phyloP scores from a whole-genome alignment of 2,888 invertebrate species.

The Spisula subtruncata region DNA sequence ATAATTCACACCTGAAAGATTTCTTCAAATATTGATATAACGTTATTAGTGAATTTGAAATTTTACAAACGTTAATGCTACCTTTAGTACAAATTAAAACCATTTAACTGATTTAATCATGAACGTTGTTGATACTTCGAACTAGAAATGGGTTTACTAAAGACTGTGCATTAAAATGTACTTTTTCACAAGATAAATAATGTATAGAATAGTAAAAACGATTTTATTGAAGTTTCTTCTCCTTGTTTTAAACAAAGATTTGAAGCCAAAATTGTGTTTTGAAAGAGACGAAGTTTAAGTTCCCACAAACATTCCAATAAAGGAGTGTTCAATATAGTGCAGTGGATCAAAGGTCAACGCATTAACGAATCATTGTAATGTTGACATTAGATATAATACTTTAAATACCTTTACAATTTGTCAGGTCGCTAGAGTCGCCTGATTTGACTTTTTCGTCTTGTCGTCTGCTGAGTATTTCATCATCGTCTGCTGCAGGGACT shows the following conservation, averaged over 20 bases:
- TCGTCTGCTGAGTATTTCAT: neutral
- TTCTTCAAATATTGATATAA: no score
- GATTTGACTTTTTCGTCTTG: neutral
- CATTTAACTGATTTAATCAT: neutral
- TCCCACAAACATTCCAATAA: neutral
- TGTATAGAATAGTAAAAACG: neutral
- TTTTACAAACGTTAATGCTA: no score
- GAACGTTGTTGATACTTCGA: neutral
- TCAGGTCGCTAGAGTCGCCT: constrained; percentile 38
- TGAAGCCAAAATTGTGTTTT: neutral
- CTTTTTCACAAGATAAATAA: neutral
- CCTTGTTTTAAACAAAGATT: neutral
- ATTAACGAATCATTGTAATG: neutral
- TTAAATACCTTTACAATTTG: constrained; percentile 50
- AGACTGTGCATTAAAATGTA: no score
- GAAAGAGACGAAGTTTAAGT: neutral
- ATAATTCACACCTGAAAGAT: no score
- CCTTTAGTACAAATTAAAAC: no score
- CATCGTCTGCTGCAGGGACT: constrained; percentile 39
- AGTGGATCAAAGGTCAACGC: neutral
- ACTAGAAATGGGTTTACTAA: no score
- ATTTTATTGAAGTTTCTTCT: neutral
- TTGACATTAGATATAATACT: constrained; percentile 13
- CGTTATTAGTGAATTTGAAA: no score
- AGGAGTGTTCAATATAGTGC: constrained; percentile 5